Evolutionary conservation across 1,140 invertebrate species (phyloP).

Genomic region (Diorhabda sublineata): DNA sequence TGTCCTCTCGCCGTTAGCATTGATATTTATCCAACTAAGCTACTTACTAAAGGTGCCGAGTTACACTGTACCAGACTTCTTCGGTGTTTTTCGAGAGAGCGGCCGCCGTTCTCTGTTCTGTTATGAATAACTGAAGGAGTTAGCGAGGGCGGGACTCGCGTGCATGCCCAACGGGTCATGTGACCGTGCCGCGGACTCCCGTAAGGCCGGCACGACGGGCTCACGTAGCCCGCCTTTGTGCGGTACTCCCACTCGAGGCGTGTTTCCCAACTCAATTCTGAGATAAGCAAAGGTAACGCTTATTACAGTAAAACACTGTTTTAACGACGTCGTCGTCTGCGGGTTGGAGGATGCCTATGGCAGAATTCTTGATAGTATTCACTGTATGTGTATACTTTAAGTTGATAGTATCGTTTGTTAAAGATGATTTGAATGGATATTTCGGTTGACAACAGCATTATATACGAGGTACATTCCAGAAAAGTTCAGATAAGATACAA

Average conservation of each 20-base stretch:
- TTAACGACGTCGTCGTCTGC: not conserved
- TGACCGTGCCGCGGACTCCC: slow-evolving; percentile 33
- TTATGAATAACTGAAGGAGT: slow-evolving; percentile 35
- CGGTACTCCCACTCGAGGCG: slow-evolving; percentile 22
- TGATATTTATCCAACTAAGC: not conserved
- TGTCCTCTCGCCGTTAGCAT: not conserved
- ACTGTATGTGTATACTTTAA: no score
- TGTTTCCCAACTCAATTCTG: not conserved
- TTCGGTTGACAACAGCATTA: no score
- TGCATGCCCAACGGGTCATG: slow-evolving; percentile 37
- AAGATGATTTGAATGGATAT: no score
- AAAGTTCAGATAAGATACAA: no score
- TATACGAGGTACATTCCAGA: no score
- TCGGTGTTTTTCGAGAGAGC: slow-evolving; percentile 9
- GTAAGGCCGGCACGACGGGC: slow-evolving; percentile 24
- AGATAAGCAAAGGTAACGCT: not conserved
- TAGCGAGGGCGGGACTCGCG: slow-evolving; percentile 37
- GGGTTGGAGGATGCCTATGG: not conserved
- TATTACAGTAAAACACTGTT: not conserved
- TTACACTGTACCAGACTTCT: slow-evolving; percentile 11
- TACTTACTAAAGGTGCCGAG: not conserved
- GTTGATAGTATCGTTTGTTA: no score
- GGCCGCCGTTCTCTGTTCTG: not conserved
- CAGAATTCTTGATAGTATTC: not conserved
- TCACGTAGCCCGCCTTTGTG: slow-evolving; percentile 31